phyloP scores from a whole-genome alignment of 2,888 invertebrate species.

The Cremastobaeus sp. region DNA sequence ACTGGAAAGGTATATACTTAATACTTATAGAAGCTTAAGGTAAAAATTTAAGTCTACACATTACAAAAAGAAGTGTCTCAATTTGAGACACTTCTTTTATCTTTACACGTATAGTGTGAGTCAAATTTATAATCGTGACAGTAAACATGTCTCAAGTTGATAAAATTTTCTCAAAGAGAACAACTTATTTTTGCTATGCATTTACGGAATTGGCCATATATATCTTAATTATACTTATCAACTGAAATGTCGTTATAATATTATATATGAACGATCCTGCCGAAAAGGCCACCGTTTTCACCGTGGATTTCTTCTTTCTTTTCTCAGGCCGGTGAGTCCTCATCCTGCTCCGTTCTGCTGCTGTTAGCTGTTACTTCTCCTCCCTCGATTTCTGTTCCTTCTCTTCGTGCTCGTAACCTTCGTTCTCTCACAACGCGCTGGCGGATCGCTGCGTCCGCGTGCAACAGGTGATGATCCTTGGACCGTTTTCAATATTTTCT shows the following conservation, averaged over 20 bases:
- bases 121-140: too few species aligned
- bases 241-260: conserved; percentile 64
- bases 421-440: conserved; percentile 18
- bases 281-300: conserved; percentile 59
- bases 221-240: too few species aligned
- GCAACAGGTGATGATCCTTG: conserved; percentile 57
- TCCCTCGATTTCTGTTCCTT: conserved; percentile 1
- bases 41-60: too few species aligned
- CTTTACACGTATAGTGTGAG: too few species aligned
- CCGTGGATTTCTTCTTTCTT: conserved; percentile 15
- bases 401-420: conserved; percentile 3
- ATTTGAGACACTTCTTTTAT: too few species aligned
- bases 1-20: too few species aligned
- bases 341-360: neutral
- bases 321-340: conserved; percentile 6
- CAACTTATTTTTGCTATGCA: too few species aligned
- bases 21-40: too few species aligned
- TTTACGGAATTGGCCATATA: too few species aligned
- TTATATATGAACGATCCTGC: conserved; percentile 48
- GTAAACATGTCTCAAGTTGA: too few species aligned
- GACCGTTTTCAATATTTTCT: conserved; percentile 49
- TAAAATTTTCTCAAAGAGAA: too few species aligned
- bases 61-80: too few species aligned
- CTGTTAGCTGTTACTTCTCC: neutral
- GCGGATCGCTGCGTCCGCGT: conserved; percentile 21